Percentiles rank a stretch among this genome's conserved stretches.
phyloP scores from a whole-genome alignment of 2,888 invertebrate species.

The Pyralis farinalis region DNA sequence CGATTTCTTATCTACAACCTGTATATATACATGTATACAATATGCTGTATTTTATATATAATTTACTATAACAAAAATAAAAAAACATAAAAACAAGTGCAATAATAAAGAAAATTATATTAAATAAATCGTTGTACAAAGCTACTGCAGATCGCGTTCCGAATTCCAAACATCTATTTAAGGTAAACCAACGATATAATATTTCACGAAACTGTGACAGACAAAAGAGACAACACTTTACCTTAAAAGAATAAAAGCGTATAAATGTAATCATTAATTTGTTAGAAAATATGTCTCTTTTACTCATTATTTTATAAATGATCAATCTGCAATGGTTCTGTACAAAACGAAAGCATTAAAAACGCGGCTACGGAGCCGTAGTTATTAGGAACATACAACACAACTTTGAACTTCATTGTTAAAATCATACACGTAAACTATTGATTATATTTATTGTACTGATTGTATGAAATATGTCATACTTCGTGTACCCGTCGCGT shows the following conservation, averaged over 20 bases:
- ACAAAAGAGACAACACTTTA: too few species aligned
- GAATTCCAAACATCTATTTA: not conserved
- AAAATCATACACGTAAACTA: conserved; percentile 32
- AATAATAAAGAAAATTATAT: conserved; percentile 47
- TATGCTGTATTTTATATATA: conserved; percentile 72
- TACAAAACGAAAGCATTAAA: conserved; percentile 20
- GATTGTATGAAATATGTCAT: conserved; percentile 25
- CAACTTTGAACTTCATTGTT: conserved; percentile 23
- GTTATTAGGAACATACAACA: conserved; percentile 37
- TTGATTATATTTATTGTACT: conserved; percentile 41
- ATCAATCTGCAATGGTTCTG: conserved; percentile 13
- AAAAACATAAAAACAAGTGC: conserved; percentile 54
- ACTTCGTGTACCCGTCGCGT: conserved; percentile 20
- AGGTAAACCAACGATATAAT: too few species aligned
- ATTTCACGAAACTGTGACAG: too few species aligned
- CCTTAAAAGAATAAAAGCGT: too few species aligned
- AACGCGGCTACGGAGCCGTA: conserved; percentile 30
- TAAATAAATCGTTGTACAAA: conserved; percentile 26
- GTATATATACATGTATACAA: conserved; percentile 57
- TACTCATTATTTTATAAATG: too few species aligned
- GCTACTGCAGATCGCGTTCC: conserved; percentile 18
- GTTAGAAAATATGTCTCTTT: too few species aligned
- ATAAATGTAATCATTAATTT: too few species aligned
- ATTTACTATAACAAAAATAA: conserved; percentile 64
- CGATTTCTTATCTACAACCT: too few species aligned